phyloP scores from a whole-genome alignment of 2,888 invertebrate species.

The Lasius fuliginosus region DNA sequence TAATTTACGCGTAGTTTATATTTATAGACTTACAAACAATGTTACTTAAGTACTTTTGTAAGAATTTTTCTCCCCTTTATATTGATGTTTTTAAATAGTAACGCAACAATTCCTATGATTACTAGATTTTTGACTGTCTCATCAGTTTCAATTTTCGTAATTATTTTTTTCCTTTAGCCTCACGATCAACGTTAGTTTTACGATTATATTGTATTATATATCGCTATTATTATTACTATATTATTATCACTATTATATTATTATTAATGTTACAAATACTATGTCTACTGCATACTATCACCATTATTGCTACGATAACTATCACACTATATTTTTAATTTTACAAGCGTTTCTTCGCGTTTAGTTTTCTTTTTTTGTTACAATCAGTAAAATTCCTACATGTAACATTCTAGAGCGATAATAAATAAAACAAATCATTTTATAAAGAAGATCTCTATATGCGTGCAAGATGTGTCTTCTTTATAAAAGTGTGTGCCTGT shows the following conservation, averaged over 20 bases:
- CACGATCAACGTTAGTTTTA: constrained; percentile 21
- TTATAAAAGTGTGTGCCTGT: background rate
- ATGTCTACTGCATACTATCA: constrained; percentile 37
- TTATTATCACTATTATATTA: constrained; percentile 24
- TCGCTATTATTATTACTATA: constrained; percentile 18
- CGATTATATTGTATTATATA: background rate
- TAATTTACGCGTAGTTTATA: constrained; percentile 40
- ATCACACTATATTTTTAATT: constrained; percentile 59
- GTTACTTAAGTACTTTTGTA: constrained; percentile 78
- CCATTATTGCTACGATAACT: constrained; percentile 49
- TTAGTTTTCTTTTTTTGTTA: constrained; percentile 59
- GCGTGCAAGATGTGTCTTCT: constrained; percentile 11
- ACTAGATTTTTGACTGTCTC: constrained; percentile 21
- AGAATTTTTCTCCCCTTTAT: constrained; percentile 56
- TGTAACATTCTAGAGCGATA: constrained; percentile 74
- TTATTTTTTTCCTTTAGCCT: constrained; percentile 16
- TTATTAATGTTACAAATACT: constrained; percentile 28
- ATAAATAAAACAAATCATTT: constrained; percentile 42
- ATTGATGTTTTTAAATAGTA: constrained; percentile 40
- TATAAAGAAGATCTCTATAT: background rate
- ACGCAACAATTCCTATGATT: background rate
- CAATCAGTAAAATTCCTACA: constrained; percentile 52
- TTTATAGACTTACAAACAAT: constrained; percentile 53
- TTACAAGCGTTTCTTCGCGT: constrained; percentile 47
- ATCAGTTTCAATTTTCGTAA: constrained; percentile 15